These are phyloP conservation scores for Apocheima hispidaria DNA, from an alignment of 2,888 invertebrate genomes.

Conservation along the genomic window DNA sequence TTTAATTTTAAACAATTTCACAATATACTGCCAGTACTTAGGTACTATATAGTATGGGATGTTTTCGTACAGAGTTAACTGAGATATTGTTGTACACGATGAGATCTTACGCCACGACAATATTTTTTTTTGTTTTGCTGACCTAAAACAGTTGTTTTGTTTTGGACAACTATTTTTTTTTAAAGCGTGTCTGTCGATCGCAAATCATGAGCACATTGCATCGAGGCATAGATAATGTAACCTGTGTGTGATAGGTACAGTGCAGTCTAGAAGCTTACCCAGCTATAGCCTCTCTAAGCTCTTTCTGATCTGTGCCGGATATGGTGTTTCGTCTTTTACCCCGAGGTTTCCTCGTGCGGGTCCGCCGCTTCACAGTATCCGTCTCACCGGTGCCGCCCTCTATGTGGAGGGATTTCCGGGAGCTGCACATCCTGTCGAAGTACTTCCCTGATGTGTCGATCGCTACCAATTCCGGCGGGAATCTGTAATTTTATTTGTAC, in stretches of 20 bases:
- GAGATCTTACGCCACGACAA: no score
- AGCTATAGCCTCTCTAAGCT: slow-evolving; percentile 94
- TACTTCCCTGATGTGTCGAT: slow-evolving; percentile 95
- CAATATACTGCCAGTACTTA: background rate
- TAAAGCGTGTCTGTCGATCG: background rate
- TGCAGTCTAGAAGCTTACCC: slow-evolving; percentile 90
- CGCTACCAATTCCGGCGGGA: slow-evolving; percentile 94
- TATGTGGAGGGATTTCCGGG: slow-evolving; percentile 92
- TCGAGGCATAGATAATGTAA: slow-evolving; percentile 53
- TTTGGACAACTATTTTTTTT: background rate
- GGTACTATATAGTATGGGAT: no score
- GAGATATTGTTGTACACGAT: no score
- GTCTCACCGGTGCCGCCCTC: slow-evolving; percentile 81
- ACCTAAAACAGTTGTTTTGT: background rate
- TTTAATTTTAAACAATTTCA: background rate
- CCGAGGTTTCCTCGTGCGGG: slow-evolving; percentile 90
- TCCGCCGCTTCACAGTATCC: slow-evolving; percentile 89
- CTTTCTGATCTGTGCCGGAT: slow-evolving; percentile 95
- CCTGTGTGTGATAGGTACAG: slow-evolving; percentile 66
- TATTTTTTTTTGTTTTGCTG: background rate
- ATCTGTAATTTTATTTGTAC: slow-evolving; percentile 82
- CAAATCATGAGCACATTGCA: slow-evolving; percentile 30
- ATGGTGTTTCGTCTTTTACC: slow-evolving; percentile 96
- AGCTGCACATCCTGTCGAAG: slow-evolving; percentile 95
- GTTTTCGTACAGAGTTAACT: background rate